Evolutionary conservation across 1,140 invertebrate genomes (phyloP).

Genomic region (Cherax quadricarinatus): DNA sequence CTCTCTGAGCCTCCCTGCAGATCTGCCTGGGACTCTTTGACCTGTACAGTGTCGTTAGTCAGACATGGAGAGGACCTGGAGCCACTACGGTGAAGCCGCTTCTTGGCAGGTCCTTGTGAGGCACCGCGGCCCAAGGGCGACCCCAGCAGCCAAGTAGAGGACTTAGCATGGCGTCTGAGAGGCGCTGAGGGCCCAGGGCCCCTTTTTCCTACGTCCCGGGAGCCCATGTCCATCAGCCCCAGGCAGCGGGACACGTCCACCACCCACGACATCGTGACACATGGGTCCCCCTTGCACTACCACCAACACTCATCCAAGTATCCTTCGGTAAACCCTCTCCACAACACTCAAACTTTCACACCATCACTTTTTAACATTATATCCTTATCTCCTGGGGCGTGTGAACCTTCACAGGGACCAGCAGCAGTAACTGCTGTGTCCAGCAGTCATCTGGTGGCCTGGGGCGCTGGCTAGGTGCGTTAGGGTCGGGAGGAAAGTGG

Average conservation of each 20-base stretch:
- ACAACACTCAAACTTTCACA: too few species aligned
- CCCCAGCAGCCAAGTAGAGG: constrained; percentile 54
- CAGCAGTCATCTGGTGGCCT: not conserved
- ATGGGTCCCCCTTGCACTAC: not conserved
- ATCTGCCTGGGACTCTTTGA: constrained; percentile 20
- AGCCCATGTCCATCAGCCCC: constrained; percentile 68
- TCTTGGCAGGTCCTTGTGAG: constrained; percentile 37
- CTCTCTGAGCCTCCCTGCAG: constrained; percentile 80
- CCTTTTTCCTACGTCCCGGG: constrained; percentile 52
- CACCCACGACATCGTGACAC: constrained; percentile 68
- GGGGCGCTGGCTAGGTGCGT: not conserved
- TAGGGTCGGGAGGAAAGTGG: not conserved
- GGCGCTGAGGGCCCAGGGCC: constrained; percentile 34
- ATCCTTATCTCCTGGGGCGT: too few species aligned
- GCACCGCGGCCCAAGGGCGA: constrained; percentile 56
- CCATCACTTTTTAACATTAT: too few species aligned
- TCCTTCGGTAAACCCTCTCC: too few species aligned
- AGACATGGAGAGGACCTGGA: constrained; percentile 63
- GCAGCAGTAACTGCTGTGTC: not conserved
- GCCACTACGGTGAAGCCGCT: constrained; percentile 57
- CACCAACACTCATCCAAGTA: not conserved
- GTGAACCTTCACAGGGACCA: too few species aligned
- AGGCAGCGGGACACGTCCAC: constrained; percentile 71
- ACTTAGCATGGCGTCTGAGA: constrained; percentile 55
- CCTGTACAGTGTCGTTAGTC: constrained; percentile 9